phyloP scores from a whole-genome alignment of 2,888 invertebrate genomes.

The Yponomeuta malinellus region DNA sequence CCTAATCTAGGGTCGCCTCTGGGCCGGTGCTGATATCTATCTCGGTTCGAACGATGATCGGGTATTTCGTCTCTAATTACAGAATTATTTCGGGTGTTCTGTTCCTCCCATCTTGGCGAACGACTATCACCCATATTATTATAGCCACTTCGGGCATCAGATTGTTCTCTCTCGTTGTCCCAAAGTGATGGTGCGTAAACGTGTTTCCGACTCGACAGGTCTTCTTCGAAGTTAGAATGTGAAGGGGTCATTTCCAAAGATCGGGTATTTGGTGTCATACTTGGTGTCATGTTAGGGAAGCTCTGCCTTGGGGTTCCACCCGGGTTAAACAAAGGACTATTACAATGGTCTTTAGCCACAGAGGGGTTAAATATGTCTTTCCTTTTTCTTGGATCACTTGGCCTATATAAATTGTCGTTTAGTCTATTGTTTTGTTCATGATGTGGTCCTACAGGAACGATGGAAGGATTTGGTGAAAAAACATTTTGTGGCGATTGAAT shows the following conservation, averaged over 20 bases:
- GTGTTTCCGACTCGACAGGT: conserved; percentile 39
- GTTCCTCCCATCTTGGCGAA: conserved; percentile 9
- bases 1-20: conserved; percentile 9
- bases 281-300: conserved; percentile 27
- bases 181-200: conserved; percentile 51
- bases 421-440: conserved; percentile 25
- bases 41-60: background rate
- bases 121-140: background rate
- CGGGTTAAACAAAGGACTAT: conserved; percentile 28
- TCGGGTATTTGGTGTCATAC: conserved; percentile 26
- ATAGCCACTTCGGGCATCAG: too few species aligned
- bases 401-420: conserved; percentile 21
- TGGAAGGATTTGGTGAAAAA: conserved; percentile 2
- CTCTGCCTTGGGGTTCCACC: conserved; percentile 30
- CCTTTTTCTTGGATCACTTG: conserved; percentile 46
- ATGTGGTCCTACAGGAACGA: conserved; percentile 19
- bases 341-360: conserved; percentile 26
- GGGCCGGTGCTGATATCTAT: background rate
- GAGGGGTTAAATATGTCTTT: conserved; percentile 34
- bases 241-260: conserved; percentile 43
- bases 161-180: conserved; percentile 1
- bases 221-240: conserved; percentile 40
- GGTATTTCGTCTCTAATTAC: background rate
- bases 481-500: background rate
- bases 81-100: background rate